Base-by-base conservation (phyloP, 2,888 invertebrate genomes). In the Arctia plantaginis region DNA sequence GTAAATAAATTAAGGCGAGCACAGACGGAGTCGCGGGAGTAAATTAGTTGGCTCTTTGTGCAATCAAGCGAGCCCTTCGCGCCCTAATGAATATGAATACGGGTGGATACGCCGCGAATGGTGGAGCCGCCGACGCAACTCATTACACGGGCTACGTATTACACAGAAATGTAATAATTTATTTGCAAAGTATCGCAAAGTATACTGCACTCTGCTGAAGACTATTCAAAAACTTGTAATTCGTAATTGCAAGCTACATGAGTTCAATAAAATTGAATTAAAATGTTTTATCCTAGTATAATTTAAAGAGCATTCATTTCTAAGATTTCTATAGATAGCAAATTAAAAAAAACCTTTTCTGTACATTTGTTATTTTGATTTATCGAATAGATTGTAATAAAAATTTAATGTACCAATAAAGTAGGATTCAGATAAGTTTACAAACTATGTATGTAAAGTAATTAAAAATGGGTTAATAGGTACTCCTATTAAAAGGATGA, bases 31-130 rank as follows among this genome's bases (percentile, higher is more conserved):
- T 91, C 92, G 87, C 91, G 90, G 91, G 91, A 88, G 90, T 87
- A 90, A 95, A 96, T 96, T 96, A 95, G 94, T 91, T 88, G 85
- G 91, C 94, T 94, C 96, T 96, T 96, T 96, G 96, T 96, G 96
- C 96, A 96, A 96, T 96, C 96, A 96, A 92, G 94, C 96, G 92
- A 86, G 91, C 93, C 93, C 93, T 94, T 93, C 92, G 91, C 90
- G 89, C 90, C 90, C 93, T 95, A 94, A 95, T 95, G 95, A 95
- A 95, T 94, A 93, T 94, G 94, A 94, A 94, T 94, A 94, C 91
- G 91, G 89, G 86, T 91, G 91, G 90, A 91, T 92, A 92, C 91
- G 90, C 89, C 87, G 85, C 85, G 90, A 88, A 87, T 87, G 85
- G 87, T 89, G 87, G 89, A 87, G 87, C 89, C 88, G 84, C 87